Evolutionary conservation across 2,888 invertebrate genomes (phyloP).

Genomic region (Cenopis cana): DNA sequence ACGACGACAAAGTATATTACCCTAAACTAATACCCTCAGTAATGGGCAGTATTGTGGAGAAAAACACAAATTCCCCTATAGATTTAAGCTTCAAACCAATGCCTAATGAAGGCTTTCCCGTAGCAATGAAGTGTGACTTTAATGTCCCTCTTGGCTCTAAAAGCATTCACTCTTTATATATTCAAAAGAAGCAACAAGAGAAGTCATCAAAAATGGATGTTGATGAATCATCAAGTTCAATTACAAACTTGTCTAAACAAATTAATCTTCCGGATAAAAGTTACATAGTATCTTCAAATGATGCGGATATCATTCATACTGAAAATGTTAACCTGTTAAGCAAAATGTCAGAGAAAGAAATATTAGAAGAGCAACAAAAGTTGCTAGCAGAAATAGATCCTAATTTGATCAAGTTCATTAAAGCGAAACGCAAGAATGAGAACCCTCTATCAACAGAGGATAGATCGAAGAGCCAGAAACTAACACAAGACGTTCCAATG

Average conservation of each 20-base stretch:
- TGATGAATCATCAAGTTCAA: constrained; percentile 55
- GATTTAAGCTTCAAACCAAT: constrained; percentile 58
- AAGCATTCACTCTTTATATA: constrained; percentile 82
- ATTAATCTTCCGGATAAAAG: constrained; percentile 67
- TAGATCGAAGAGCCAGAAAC: constrained; percentile 41
- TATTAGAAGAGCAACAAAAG: constrained; percentile 89
- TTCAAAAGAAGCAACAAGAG: constrained; percentile 58
- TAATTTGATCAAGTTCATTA: constrained; percentile 87
- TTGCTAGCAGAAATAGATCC: constrained; percentile 87
- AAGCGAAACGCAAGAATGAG: constrained; percentile 62
- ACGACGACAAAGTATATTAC: constrained; percentile 77
- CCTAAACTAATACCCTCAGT: constrained; percentile 75
- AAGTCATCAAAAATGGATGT: constrained; percentile 61
- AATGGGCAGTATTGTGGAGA: constrained; percentile 86
- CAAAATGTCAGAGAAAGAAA: constrained; percentile 90
- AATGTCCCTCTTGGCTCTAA: constrained; percentile 59
- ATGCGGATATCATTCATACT: constrained; percentile 87
- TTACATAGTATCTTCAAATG: constrained; percentile 76
- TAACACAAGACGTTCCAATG: constrained; percentile 56
- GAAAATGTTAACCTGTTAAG: constrained; percentile 89
- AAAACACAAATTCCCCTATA: constrained; percentile 59
- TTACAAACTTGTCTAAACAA: not conserved
- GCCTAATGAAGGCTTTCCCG: constrained; percentile 81
- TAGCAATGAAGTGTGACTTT: constrained; percentile 72
- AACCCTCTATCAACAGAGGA: constrained; percentile 35